phyloP scores from a whole-genome alignment of 2,113 vertebrate species.

The Serinus canaria region DNA sequence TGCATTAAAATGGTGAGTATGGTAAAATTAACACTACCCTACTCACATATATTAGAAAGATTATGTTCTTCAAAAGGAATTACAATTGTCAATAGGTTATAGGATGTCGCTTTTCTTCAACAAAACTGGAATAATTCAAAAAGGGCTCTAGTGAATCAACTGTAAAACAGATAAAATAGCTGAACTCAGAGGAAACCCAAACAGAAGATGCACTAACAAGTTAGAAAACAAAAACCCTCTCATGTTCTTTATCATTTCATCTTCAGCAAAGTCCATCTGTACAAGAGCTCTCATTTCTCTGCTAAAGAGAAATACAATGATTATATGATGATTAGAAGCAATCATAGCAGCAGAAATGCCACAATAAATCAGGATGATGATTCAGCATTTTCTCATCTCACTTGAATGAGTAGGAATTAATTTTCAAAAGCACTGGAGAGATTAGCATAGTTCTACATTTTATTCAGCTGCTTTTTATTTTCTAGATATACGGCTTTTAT shows the following conservation, averaged over 20 bases:
- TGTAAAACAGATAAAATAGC: conserved; percentile 14
- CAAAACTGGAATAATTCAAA: background rate
- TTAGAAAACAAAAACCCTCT: background rate
- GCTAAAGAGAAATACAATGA: background rate
- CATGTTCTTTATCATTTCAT: conserved; percentile 29
- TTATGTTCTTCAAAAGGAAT: background rate
- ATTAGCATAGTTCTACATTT: background rate
- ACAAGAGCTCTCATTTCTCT: background rate
- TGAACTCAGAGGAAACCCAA: background rate
- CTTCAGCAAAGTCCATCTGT: conserved; percentile 22
- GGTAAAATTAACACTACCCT: background rate
- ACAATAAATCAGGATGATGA: background rate
- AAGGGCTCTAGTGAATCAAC: background rate
- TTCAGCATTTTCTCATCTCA: conserved; percentile 27
- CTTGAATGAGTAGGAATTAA: background rate
- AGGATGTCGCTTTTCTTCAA: background rate
- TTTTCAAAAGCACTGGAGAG: background rate
- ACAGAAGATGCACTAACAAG: background rate
- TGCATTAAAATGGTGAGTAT: background rate
- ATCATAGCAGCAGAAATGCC: background rate
- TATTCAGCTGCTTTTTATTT: background rate
- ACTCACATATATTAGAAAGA: background rate
- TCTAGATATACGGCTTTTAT: background rate
- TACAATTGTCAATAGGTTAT: background rate
- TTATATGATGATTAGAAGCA: conserved; percentile 15